These are phyloP conservation scores for Megaustenia siamemsis DNA, from an alignment of 2,888 invertebrate species.

Conservation along the genomic window DNA sequence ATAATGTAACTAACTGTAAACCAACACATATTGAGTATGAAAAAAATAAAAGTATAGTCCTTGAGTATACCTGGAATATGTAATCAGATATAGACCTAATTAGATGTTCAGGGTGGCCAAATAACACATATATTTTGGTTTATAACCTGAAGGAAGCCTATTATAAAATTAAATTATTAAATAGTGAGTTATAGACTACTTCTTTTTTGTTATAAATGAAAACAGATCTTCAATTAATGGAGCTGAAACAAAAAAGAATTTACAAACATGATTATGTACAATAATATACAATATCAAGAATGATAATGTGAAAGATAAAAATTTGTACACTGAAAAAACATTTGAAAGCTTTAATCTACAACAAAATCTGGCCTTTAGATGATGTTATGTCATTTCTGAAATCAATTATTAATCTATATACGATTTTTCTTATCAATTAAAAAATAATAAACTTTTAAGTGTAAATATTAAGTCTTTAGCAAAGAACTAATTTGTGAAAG, in stretches of 20 bases:
- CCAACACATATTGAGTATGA: not conserved
- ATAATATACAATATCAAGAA: not conserved
- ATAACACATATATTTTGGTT: too few relatives aligned
- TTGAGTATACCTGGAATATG: not conserved
- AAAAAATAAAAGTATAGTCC: not conserved
- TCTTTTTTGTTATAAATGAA: not conserved
- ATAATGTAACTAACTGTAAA: not conserved
- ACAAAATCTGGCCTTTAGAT: constrained; percentile 7
- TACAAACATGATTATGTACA: constrained; percentile 5
- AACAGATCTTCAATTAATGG: not conserved
- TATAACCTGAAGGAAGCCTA: not conserved
- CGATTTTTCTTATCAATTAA: too few relatives aligned
- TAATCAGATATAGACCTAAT: not conserved
- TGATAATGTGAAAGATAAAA: not conserved
- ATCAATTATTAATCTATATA: too few relatives aligned
- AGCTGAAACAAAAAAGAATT: not conserved
- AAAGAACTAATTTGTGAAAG: too few relatives aligned
- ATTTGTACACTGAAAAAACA: not conserved
- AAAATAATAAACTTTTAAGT: too few relatives aligned
- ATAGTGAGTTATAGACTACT: not conserved
- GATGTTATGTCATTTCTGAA: not conserved
- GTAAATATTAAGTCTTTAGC: too few relatives aligned
- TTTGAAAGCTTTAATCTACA: not conserved
- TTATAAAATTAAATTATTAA: not conserved
- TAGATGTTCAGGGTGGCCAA: not conserved